phyloP scores from a whole-genome alignment of 2,888 invertebrate species.

The Drosophila acutilabella region DNA sequence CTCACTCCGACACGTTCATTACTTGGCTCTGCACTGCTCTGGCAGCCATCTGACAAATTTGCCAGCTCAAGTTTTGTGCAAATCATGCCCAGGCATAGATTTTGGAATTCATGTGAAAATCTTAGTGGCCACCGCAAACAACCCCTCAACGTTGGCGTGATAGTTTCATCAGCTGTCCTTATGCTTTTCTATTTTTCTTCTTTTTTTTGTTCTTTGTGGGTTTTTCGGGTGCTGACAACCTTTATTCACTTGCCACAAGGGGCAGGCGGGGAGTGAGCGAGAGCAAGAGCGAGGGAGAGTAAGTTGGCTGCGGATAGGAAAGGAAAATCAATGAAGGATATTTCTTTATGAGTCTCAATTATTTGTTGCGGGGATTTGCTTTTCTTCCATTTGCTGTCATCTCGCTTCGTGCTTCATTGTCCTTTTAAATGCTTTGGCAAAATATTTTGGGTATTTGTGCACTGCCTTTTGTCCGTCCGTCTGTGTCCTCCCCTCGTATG shows the following conservation, averaged over 20 bases:
- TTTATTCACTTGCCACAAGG: conserved; percentile 64
- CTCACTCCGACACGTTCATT: neutral
- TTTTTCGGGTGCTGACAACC: conserved; percentile 48
- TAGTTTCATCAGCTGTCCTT: conserved; percentile 79
- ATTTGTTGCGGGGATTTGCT: conserved; percentile 83
- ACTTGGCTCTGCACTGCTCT: neutral
- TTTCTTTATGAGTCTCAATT: conserved; percentile 80
- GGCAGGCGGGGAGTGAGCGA: neutral
- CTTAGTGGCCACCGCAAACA: conserved; percentile 59
- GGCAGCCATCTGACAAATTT: conserved; percentile 67
- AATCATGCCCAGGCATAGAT: conserved; percentile 83
- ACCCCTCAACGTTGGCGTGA: conserved; percentile 57
- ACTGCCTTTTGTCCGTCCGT: conserved; percentile 59
- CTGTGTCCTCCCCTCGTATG: neutral
- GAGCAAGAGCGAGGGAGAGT: conserved; percentile 12
- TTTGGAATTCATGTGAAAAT: conserved; percentile 75
- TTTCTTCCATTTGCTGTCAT: conserved; percentile 59
- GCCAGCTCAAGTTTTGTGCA: conserved; percentile 76
- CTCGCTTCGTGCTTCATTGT: conserved; percentile 74
- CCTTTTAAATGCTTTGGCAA: conserved; percentile 79
- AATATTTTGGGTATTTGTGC: conserved; percentile 78
- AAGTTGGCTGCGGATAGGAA: conserved; percentile 15
- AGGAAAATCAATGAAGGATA: conserved; percentile 81
- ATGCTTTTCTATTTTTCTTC: conserved; percentile 32
- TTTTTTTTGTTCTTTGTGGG: neutral